Evolutionary conservation across 2,113 vertebrate species (phyloP).

Genomic region (Myiopsitta monachus): DNA sequence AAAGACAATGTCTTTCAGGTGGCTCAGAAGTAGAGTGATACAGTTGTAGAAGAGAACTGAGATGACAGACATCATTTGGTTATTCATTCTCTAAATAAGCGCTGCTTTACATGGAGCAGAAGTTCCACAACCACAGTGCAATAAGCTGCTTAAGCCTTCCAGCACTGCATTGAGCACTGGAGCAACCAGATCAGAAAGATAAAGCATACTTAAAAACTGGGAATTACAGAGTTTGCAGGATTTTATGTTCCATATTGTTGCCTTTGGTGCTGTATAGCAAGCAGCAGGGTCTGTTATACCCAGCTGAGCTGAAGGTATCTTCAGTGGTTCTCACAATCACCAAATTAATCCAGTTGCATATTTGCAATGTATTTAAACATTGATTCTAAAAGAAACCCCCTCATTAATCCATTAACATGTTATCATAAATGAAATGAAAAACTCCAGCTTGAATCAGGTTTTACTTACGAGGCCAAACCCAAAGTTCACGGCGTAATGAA

Average conservation of each 20-base stretch:
- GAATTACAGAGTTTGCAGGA: neutral
- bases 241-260: neutral
- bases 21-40: neutral
- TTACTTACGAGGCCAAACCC: slow-evolving; percentile 27
- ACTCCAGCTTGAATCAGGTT: neutral
- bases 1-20: neutral
- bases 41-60: neutral
- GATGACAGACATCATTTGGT: neutral
- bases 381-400: neutral
- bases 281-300: neutral
- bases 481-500: neutral
- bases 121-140: neutral
- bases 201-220: neutral
- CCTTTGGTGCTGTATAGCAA: neutral
- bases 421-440: neutral
- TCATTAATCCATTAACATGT: neutral
- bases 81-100: neutral
- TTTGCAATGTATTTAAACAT: neutral
- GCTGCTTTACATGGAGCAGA: neutral
- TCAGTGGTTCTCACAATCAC: neutral
- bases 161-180: neutral
- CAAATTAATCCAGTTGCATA: neutral
- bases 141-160: neutral
- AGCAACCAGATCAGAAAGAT: neutral
- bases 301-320: neutral